A percentile compares a stretch with the other conserved stretches of the same genome.
These are phyloP conservation scores for Penaeus monodon DNA, from an alignment of 2,888 invertebrate genomes.

Conservation along the genomic window DNA sequence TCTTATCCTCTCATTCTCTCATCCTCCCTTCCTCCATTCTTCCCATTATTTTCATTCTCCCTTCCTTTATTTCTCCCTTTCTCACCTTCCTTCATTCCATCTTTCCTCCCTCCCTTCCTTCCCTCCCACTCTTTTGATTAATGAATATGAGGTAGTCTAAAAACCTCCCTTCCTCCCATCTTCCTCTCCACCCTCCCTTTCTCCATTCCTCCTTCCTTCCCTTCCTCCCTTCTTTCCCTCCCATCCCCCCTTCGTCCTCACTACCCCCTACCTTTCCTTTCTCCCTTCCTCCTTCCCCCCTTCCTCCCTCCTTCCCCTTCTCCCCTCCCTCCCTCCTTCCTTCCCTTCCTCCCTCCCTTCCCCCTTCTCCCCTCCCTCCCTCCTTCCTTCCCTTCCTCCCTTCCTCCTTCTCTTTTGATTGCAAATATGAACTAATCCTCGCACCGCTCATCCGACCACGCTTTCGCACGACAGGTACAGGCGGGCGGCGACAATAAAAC, in stretches of 20 bases:
- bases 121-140: too few relatives aligned
- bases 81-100: too few relatives aligned
- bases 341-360: too few relatives aligned
- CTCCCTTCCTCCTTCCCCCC: not conserved
- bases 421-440: not conserved
- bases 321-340: too few relatives aligned
- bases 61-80: too few relatives aligned
- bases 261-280: not conserved
- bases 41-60: too few relatives aligned
- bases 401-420: not conserved
- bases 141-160: too few relatives aligned
- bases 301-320: not conserved
- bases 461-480: not conserved
- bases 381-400: not conserved
- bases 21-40: too few relatives aligned
- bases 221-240: not conserved
- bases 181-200: not conserved
- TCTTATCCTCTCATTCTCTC: too few relatives aligned
- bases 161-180: not conserved
- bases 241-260: conserved; percentile 17
- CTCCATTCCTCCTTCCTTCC: conserved; percentile 7
- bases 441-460: not conserved
- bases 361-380: too few relatives aligned
- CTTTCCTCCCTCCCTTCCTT: too few relatives aligned
- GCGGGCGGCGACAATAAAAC: too few relatives aligned